These are phyloP conservation scores for Muricea muricata DNA, from an alignment of 92 coral and sea anemone genomes.

Conservation along the genomic window DNA sequence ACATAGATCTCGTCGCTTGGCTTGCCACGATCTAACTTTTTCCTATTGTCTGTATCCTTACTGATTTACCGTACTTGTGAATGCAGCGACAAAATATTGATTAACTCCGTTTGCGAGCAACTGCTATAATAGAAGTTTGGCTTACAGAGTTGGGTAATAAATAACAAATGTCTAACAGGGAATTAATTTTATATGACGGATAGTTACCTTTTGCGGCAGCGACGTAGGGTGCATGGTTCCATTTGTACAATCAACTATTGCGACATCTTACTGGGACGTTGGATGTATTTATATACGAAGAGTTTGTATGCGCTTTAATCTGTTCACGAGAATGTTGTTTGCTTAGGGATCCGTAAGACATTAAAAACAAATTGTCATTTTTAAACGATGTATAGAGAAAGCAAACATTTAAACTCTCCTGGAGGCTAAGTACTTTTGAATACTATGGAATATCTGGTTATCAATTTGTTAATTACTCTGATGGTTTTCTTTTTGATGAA, in stretches of 20 bases:
- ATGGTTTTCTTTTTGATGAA: background rate
- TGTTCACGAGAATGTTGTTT: background rate
- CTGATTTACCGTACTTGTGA: background rate
- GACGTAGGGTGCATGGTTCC: no score
- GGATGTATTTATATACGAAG: background rate
- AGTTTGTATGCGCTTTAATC: background rate
- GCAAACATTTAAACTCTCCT: background rate
- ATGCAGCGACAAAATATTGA: background rate
- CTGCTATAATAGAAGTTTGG: background rate
- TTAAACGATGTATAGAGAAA: background rate
- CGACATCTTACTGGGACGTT: background rate
- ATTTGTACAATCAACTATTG: no score
- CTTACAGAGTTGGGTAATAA: background rate
- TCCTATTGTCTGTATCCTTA: background rate
- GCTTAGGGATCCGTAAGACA: no score
- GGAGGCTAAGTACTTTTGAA: background rate
- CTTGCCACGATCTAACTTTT: background rate
- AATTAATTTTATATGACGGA: background rate
- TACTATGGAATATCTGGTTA: background rate
- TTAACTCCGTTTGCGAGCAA: background rate
- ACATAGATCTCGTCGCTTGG: background rate
- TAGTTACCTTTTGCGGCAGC: background rate
- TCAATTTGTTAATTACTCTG: constrained; percentile 1
- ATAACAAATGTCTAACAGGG: background rate
- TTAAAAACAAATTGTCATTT: background rate